phyloP scores from a whole-genome alignment of 2,888 invertebrate species.

The Phengaris arion region DNA sequence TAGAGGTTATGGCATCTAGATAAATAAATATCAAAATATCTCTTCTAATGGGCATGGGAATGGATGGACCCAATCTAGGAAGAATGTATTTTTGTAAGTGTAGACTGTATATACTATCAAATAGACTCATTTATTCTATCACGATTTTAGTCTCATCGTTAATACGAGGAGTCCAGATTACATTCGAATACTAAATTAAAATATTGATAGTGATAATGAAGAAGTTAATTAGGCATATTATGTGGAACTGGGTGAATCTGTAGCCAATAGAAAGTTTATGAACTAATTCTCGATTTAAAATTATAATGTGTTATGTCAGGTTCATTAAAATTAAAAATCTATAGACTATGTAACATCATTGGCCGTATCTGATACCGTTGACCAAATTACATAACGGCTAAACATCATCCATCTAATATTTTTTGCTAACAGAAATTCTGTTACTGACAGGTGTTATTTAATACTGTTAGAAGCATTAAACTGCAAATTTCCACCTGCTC shows the following conservation, averaged over 20 bases:
- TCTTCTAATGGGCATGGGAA: no score
- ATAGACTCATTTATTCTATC: no score
- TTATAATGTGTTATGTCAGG: conserved; percentile 18
- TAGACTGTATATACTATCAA: no score
- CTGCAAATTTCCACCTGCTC: not conserved
- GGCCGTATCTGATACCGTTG: conserved; percentile 20
- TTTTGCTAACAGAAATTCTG: conserved; percentile 25
- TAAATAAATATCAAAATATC: no score
- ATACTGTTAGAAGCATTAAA: conserved; percentile 11
- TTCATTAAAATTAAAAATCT: conserved; percentile 23
- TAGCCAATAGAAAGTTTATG: not conserved
- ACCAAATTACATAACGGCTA: conserved; percentile 27
- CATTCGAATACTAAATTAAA: not conserved
- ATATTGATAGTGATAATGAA: not conserved
- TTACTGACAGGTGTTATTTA: conserved; percentile 11
- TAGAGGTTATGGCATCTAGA: no score
- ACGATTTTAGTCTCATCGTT: no score
- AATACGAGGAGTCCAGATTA: not conserved
- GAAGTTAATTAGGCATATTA: not conserved
- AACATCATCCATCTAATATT: conserved; percentile 23
- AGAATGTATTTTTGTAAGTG: no score
- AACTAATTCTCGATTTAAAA: conserved; percentile 3
- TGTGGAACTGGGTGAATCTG: conserved; percentile 5
- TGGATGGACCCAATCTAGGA: no score
- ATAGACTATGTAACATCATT: conserved; percentile 5